Evolutionary conservation across 1,140 invertebrate genomes (phyloP), one percentile per base, ranked within the genome.

Genomic region (Drosophila sechellia): DNA sequence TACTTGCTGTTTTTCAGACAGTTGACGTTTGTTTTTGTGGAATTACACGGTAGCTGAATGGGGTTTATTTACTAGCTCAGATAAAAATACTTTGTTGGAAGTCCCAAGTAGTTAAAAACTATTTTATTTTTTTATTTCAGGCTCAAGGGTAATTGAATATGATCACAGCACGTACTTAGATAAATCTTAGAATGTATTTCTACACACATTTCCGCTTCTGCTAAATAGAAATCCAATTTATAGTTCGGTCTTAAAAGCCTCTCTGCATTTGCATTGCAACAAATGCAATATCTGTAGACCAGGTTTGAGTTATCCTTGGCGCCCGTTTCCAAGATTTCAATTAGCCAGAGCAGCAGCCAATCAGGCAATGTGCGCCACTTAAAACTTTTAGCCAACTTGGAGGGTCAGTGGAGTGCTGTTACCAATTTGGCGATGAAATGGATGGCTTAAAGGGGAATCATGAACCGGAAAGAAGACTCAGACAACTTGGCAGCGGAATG

Each of bases 361-460:
- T 85, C 81, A 75, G 69, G 56, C 77, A 85, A 86, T 78, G 78
- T 77, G 73, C 55, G 65, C 54, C 79, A 87, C 83, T 86, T 89
- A 61, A 72, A 87, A 83, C 56, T 89, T 87, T 83, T 35, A 50
- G 48, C 54, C 59, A 81, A 77, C 55, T 68, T 69, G 63, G 58
- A 35, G 61, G 46, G 46, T 54, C 77, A 64, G 72, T 46, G 64
- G 73, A 52, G 49, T 35, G 49, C 15, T 34, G 10, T 20, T 34
- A 52, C n/a, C 31, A 52, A 52, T 52, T 35, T 50, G 27, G 6
- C 27, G n/a, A 34, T 50, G 48, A 27, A 50, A 34, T 31, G 48
- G 48, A 27, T 31, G 48, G n/a, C 48, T 27, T 12, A 35, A 75
- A 56, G 73, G 77, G 77, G 74, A 81, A 70, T 57, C 69, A 81